A percentile compares a stretch with the other conserved stretches of the same genome.
These are phyloP conservation scores for Heterodera filipjevi DNA, from an alignment of 2,888 invertebrate species.

Conservation along the genomic window DNA sequence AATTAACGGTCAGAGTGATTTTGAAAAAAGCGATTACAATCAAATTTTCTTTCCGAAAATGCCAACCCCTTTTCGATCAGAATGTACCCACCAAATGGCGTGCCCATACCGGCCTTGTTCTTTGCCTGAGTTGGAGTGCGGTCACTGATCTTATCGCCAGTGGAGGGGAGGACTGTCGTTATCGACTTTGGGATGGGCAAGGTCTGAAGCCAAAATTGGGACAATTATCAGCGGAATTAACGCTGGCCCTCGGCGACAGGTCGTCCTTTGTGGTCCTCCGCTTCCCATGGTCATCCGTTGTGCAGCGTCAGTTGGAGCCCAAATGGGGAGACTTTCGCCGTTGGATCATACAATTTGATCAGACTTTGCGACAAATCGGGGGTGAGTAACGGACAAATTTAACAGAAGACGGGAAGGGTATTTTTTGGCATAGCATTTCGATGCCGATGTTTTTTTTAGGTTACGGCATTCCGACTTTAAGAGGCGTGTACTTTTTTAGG, in stretches of 20 bases:
- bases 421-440: too few species aligned
- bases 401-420: not conserved
- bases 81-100: slow-evolving; percentile 75
- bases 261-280: slow-evolving; percentile 82
- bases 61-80: slow-evolving; percentile 33
- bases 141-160: slow-evolving; percentile 71
- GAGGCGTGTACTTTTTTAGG: too few species aligned
- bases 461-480: too few species aligned
- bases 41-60: not conserved
- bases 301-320: slow-evolving; percentile 88
- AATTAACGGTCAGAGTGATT: not conserved
- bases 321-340: slow-evolving; percentile 85
- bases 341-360: slow-evolving; percentile 89
- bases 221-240: not conserved
- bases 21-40: too few species aligned
- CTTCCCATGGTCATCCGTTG: slow-evolving; percentile 85
- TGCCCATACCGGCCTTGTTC: slow-evolving; percentile 89
- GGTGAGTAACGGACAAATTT: slow-evolving; percentile 70
- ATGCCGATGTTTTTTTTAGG: too few species aligned
- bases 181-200: slow-evolving; percentile 79
- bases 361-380: slow-evolving; percentile 90
- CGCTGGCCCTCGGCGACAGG: slow-evolving; percentile 70
- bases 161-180: slow-evolving; percentile 78
- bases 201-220: not conserved
- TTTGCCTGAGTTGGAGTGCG: slow-evolving; percentile 74